Conservation (phyloP, 2,113 vertebrate genomes). For the Protobothrops mucrosquamatus region DNA sequence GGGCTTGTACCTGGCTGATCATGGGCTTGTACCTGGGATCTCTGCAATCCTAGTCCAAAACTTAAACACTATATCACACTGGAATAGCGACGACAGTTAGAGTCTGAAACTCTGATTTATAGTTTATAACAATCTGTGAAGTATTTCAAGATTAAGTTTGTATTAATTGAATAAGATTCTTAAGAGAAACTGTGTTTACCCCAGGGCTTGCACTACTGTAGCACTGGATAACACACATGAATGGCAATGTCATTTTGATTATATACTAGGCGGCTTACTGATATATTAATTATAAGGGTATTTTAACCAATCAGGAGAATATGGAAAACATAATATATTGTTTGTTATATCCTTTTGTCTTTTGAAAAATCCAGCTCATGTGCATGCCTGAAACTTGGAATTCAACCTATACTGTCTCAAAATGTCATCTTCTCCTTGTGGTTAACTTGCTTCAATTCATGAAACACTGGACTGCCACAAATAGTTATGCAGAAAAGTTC, state of each 20-base stretch:
- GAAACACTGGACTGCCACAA: constrained; percentile 67
- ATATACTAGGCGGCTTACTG: background rate
- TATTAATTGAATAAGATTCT: background rate
- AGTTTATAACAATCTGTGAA: background rate
- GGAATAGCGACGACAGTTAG: background rate
- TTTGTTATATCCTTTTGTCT: constrained; percentile 46
- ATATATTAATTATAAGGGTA: background rate
- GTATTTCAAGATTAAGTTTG: background rate
- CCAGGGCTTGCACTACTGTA: background rate
- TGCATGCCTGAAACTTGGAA: constrained; percentile 34
- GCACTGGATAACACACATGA: background rate
- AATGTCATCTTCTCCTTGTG: constrained; percentile 67
- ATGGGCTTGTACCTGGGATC: background rate
- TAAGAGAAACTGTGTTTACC: background rate
- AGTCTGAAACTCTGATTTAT: background rate
- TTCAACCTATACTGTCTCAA: constrained; percentile 49
- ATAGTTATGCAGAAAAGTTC: constrained; percentile 60
- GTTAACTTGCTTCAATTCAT: constrained; percentile 63
- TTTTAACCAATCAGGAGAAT: background rate
- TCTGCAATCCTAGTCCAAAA: background rate
- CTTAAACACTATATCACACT: background rate
- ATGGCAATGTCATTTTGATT: background rate
- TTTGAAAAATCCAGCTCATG: constrained; percentile 5
- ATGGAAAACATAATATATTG: background rate
- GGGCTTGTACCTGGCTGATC: background rate